These are phyloP conservation scores for Reinhardtius hippoglossoides DNA, from an alignment of 2,113 vertebrate genomes.

Conservation along the genomic window DNA sequence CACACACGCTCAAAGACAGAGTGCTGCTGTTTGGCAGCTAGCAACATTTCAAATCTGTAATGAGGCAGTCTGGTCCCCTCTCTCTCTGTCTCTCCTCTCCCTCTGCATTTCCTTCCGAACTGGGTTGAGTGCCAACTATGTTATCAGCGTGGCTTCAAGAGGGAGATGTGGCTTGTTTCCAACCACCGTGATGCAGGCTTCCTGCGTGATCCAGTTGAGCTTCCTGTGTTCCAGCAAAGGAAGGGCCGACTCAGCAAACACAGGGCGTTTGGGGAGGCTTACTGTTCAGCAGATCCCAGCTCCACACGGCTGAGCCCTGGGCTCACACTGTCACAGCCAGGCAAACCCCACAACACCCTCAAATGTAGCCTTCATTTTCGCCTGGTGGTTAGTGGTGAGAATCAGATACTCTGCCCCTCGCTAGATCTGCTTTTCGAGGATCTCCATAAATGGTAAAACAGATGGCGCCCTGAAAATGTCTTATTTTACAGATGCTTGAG, in stretches of 20 bases:
- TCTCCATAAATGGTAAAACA: constrained; percentile 42
- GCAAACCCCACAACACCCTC: constrained; percentile 31
- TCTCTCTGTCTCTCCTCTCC: background rate
- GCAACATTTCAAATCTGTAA: constrained; percentile 15
- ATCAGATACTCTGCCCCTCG: background rate
- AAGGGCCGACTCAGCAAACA: constrained; percentile 55
- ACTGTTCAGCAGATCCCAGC: constrained; percentile 31
- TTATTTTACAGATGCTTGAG: constrained; percentile 35
- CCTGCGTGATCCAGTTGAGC: constrained; percentile 57
- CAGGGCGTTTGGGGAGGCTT: constrained; percentile 36
- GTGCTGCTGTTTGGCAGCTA: constrained; percentile 55
- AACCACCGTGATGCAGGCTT: constrained; percentile 56
- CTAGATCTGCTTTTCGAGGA: constrained; percentile 24
- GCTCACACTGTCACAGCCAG: constrained; percentile 38
- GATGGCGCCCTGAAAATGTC: constrained; percentile 38
- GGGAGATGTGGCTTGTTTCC: constrained; percentile 39
- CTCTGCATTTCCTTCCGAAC: background rate
- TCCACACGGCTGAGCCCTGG: constrained; percentile 25
- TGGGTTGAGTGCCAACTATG: constrained; percentile 19
- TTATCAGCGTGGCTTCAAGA: constrained; percentile 25
- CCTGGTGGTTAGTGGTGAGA: constrained; percentile 6
- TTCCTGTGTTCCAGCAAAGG: constrained; percentile 71
- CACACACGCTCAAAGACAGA: constrained; percentile 54
- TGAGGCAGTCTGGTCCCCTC: background rate
- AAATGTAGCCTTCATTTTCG: constrained; percentile 2